phyloP scores from a whole-genome alignment of 2,888 invertebrate species.

The Amphipyra berbera region DNA sequence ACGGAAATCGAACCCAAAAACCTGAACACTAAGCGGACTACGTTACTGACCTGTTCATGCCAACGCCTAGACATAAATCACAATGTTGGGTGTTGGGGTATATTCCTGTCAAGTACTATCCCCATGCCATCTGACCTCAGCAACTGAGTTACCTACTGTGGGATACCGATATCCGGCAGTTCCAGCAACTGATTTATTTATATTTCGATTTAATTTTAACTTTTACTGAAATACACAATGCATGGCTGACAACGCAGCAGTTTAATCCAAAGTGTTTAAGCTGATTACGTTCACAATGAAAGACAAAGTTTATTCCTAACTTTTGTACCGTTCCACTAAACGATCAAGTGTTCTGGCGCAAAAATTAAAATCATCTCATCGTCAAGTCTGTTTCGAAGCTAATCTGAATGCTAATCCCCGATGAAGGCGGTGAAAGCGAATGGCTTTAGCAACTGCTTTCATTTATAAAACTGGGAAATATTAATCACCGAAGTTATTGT shows the following conservation, averaged over 20 bases:
- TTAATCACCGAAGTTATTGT: slow-evolving; percentile 17
- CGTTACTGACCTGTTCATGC: too few species aligned
- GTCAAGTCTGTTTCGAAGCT: slow-evolving; percentile 5
- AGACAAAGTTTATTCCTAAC: slow-evolving; percentile 28
- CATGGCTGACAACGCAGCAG: slow-evolving; percentile 2
- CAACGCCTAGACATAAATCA: too few species aligned
- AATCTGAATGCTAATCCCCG: slow-evolving; percentile 28
- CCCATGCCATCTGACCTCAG: too few species aligned
- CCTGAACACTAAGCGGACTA: too few species aligned
- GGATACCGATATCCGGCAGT: too few species aligned
- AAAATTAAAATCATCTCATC: slow-evolving; percentile 28
- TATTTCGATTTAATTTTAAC: too few species aligned
- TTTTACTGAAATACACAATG: too few species aligned
- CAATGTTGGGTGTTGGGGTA: too few species aligned
- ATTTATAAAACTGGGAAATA: slow-evolving; percentile 17
- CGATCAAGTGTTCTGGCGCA: slow-evolving; percentile 10
- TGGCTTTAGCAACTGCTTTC: background rate
- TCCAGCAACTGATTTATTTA: too few species aligned
- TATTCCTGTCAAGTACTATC: too few species aligned
- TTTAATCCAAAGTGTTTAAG: slow-evolving; percentile 30
- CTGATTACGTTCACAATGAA: slow-evolving; percentile 12
- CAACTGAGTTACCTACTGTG: too few species aligned
- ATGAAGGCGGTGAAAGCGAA: background rate
- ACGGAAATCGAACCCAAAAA: too few species aligned
- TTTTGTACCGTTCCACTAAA: slow-evolving; percentile 13